Evolutionary conservation across 1,140 invertebrate species (phyloP), one percentile per base, ranked within the genome.

Genomic region (Bombus balteatus): DNA sequence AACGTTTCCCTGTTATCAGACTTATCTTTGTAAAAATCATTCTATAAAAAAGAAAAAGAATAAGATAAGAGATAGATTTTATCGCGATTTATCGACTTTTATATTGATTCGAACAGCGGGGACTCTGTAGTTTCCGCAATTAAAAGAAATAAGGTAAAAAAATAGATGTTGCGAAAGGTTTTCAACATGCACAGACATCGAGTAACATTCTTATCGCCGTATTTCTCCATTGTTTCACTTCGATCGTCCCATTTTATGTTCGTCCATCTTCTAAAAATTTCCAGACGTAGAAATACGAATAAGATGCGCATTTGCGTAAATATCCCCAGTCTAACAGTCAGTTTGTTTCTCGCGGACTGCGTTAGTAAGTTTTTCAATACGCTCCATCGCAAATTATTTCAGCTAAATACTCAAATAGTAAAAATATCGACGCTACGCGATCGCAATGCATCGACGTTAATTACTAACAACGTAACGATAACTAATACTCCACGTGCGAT

Each of bases 391-490:
- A 18, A 53, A 25, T 34, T 37, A 1, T 9, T 75, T 57, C 22
- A 3, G 39, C n/a, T 73, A 18, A 72, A 57, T 72, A 59, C 73
- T 62, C n/a, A 43, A 41, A 62, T 18, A 62, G 76, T 87, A 25
- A 25, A 59, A 77, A 59, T 32, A 41, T 77, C 39, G 43, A 2
- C 47, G 25, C 41, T 43, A 39, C 74, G 39, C 68, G 18, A 72
- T 39, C 13, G n/a, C 41, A 32, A 65, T n/a, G 6, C 18, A 53
- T 2, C 47, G 37, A 37, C 25, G 15, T 37, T 88, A 88, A 88
- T 70, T 70, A 2, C 32, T 0, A 66, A 1, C 59, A 15, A 37
- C 28, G 43, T 66, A 74, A 87, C 39, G 57, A 34, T 88, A 84
- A 80, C 80, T 87, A 78, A 66, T 25, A 18, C 59, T 28, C 13